A percentile compares a stretch with the other conserved stretches of the same genome.
These are phyloP conservation scores for Anas capensis DNA, from an alignment of 2,797 vertebrate genomes.

Conservation along the genomic window DNA sequence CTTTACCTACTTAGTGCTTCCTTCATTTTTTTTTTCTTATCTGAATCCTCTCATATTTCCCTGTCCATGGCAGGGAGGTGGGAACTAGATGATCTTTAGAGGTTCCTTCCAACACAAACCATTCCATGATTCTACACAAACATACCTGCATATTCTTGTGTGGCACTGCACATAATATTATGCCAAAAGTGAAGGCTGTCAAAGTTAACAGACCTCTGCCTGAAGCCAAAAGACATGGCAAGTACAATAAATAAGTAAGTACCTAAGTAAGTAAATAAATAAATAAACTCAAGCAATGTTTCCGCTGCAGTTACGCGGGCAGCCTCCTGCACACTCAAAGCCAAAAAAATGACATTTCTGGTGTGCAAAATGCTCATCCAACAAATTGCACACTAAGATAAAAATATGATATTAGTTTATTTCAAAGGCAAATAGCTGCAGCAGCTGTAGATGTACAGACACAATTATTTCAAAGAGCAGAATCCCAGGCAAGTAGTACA, in stretches of 20 bases:
- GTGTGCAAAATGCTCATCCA: background rate
- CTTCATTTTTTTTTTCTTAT: background rate
- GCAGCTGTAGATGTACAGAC: background rate
- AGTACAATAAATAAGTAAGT: background rate
- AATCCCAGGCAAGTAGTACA: background rate
- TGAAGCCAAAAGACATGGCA: background rate
- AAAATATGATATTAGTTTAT: background rate
- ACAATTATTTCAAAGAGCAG: background rate
- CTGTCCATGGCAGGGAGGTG: background rate
- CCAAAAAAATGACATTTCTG: background rate
- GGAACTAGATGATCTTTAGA: background rate
- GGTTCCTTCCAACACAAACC: background rate
- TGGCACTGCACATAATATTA: background rate
- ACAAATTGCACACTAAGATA: background rate
- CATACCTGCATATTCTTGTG: background rate
- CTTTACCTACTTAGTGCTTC: background rate
- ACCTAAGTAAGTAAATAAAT: background rate
- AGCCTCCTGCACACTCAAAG: background rate
- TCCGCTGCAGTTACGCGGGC: background rate
- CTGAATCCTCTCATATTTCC: background rate
- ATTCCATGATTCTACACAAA: background rate
- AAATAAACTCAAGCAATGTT: background rate
- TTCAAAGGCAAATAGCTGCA: background rate
- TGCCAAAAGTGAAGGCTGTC: background rate
- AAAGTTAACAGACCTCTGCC: background rate